Base-by-base conservation (phyloP, 2,888 invertebrate species). In the Cheilosia vernalis region DNA sequence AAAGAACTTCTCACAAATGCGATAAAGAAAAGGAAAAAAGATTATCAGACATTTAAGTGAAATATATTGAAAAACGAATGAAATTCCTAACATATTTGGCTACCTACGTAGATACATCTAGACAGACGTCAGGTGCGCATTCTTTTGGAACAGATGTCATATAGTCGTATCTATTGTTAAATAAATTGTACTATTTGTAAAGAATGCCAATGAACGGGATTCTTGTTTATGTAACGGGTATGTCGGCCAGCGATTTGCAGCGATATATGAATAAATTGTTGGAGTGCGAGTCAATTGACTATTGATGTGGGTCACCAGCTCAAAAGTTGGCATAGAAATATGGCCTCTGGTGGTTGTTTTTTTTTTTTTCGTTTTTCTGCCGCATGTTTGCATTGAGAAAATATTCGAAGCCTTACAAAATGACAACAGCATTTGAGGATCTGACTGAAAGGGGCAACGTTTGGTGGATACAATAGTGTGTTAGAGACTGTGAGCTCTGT, bases 121-220 rank as follows among this genome's bases (percentile, higher is more conserved):
- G 24, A 19, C 40, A 30, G 53, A 42, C 61, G 37, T 73, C 55
- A 64, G 64, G 55, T 64, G 44, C 64, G 63, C 63, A 64, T 56
- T 74, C 63, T 33, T 73, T 58, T 19, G 47, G 10, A 64, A 58
- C 27, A 49, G 44, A 64, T 74, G 56, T 66, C 66, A 74, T 66
- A 30, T 17, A 27, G 27, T 21, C 21, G 24, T 51, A 51, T 27
- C 24, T 4, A 53, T 47, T n/a, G 37, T 37, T 37, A 37, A 37
- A 37, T 33, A 19, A 58, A 40, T 9, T 58, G 13, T 13, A 58
- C 13, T 37, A 37, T 58, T 58, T 40, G 58, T 27, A 19, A 27
- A 6, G 30, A 61, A 47, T 61, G 61, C 15, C 27, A 60, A 42
- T 44, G 44, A 60, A 60, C 27, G 13, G 27, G 60, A 60, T 44